Percentiles rank a stretch among this genome's conserved stretches.
These are phyloP conservation scores for Drosophila rufa DNA, from an alignment of 1,140 invertebrate genomes.

Conservation along the genomic window DNA sequence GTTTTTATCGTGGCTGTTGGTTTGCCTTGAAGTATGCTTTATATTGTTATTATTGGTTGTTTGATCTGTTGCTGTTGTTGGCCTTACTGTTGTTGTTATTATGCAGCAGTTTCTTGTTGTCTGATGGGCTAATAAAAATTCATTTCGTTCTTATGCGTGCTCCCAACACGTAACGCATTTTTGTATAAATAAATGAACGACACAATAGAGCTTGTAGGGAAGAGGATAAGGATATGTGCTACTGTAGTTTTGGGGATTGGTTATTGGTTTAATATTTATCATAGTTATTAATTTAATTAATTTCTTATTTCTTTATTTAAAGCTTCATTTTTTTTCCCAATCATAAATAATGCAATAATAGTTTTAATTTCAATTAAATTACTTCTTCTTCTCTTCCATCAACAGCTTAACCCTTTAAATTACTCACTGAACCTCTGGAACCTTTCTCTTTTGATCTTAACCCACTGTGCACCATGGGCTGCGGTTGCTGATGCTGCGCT, in stretches of 20 bases:
- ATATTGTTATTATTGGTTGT: conserved; percentile 70
- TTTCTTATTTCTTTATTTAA: neutral
- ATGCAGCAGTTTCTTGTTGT: conserved; percentile 77
- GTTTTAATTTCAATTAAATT: neutral
- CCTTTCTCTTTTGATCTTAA: conserved; percentile 7
- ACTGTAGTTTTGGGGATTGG: neutral
- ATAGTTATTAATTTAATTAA: neutral
- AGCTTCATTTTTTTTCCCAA: neutral
- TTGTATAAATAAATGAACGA: conserved; percentile 13
- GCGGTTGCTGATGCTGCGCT: conserved; percentile 56
- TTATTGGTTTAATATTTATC: neutral
- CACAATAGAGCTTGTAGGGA: neutral
- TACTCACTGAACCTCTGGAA: conserved; percentile 12
- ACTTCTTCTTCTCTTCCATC: too few species aligned
- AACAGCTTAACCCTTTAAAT: neutral
- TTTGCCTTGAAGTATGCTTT: conserved; percentile 64
- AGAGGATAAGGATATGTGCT: neutral
- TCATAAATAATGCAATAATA: neutral
- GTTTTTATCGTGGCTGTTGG: conserved; percentile 41
- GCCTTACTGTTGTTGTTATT: conserved; percentile 68
- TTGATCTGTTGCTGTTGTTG: conserved; percentile 53
- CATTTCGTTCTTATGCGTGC: conserved; percentile 41
- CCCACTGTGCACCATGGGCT: conserved; percentile 63
- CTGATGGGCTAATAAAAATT: conserved; percentile 79
- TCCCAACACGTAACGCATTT: conserved; percentile 27